phyloP scores from a whole-genome alignment of 2,113 vertebrate species.

The Corythornis cristatus region DNA sequence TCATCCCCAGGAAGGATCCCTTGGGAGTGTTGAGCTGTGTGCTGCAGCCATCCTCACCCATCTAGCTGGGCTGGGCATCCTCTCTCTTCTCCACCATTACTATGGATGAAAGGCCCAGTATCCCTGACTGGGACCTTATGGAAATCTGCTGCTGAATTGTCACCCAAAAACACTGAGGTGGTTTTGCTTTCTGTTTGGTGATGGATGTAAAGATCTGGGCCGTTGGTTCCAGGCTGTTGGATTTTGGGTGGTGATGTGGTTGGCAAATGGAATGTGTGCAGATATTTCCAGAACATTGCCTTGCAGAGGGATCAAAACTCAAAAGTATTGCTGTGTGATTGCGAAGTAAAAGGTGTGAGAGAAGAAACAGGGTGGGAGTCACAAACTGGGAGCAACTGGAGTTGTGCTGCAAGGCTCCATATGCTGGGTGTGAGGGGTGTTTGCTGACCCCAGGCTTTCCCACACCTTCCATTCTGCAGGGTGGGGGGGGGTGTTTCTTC shows the following conservation, averaged over 20 bases:
- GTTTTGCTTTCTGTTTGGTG: neutral
- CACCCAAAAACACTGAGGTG: neutral
- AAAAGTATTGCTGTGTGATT: neutral
- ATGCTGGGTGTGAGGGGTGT: neutral
- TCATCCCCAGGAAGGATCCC: neutral
- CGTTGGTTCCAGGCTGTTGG: neutral
- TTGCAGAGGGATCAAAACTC: neutral
- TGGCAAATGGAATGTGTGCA: neutral
- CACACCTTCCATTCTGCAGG: neutral
- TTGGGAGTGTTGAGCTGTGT: neutral
- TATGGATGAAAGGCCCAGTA: neutral
- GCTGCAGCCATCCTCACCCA: neutral
- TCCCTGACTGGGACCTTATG: neutral
- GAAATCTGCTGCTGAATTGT: neutral
- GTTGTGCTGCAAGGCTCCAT: accelerated
- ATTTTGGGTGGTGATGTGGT: neutral
- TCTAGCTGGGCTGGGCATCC: neutral
- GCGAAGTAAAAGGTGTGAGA: neutral
- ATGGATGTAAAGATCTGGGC: neutral
- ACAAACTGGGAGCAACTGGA: neutral
- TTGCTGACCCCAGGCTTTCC: neutral
- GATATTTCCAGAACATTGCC: neutral
- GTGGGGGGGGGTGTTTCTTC: neutral
- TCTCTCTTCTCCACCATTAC: neutral
- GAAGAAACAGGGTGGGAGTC: neutral